phyloP scores from a whole-genome alignment of 2,888 invertebrate genomes.

The Helleia helle region DNA sequence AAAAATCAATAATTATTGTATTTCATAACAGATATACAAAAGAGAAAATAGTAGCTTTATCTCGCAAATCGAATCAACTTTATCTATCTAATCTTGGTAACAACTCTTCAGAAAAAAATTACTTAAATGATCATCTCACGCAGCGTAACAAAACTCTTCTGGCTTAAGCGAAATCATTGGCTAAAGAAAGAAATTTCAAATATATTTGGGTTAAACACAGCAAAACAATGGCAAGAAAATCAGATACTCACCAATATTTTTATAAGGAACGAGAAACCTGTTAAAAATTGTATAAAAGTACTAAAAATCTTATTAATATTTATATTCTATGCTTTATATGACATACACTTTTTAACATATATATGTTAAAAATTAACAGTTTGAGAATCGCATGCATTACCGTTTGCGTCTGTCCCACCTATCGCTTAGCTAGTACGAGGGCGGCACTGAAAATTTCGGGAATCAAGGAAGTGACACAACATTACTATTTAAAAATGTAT shows the following conservation, averaged over 20 bases:
- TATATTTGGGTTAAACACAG: constrained; percentile 20
- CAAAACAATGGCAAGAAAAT: constrained; percentile 20
- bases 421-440: constrained; percentile 7
- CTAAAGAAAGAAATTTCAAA: constrained; percentile 16
- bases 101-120: constrained; percentile 9
- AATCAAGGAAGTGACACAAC: too few species aligned
- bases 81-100: constrained; percentile 11
- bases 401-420: constrained; percentile 8
- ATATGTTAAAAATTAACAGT: constrained; percentile 1
- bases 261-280: constrained; percentile 17
- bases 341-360: too few species aligned
- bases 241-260: constrained; percentile 15
- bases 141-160: constrained; percentile 12
- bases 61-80: not conserved
- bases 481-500: too few species aligned
- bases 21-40: not conserved
- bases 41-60: not conserved
- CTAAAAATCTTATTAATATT: not conserved
- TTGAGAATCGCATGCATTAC: constrained; percentile 11
- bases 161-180: constrained; percentile 4
- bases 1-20: not conserved
- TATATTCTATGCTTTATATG: not conserved
- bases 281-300: constrained; percentile 10
- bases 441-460: too few species aligned
- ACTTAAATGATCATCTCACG: constrained; percentile 18